Percentiles rank a stretch among this genome's conserved stretches.
phyloP scores from a whole-genome alignment of 2,797 vertebrate species.

The Cyprinodon diabolis region DNA sequence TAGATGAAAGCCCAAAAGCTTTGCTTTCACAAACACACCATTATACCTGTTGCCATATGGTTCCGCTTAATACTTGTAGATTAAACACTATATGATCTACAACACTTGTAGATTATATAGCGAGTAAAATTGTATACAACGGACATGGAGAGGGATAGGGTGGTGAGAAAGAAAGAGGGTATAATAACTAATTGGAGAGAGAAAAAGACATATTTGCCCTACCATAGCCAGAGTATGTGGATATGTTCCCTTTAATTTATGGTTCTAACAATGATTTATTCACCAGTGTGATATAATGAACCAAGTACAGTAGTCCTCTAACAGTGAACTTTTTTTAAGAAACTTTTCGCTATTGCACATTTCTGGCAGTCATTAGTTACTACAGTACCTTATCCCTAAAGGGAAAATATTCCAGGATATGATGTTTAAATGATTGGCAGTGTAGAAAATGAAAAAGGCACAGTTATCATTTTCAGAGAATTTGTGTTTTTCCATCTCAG shows the following conservation, averaged over 20 bases:
- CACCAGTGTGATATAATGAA: neutral
- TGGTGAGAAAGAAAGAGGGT: no score
- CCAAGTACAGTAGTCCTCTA: neutral
- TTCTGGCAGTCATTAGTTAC: neutral
- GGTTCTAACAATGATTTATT: neutral
- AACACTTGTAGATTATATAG: no score
- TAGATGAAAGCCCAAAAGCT: no score
- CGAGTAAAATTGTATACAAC: no score
- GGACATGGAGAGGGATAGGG: no score
- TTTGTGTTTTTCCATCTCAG: neutral
- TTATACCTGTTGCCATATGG: no score
- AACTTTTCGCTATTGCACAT: neutral
- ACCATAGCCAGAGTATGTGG: neutral
- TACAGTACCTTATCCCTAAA: neutral
- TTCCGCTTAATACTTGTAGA: no score
- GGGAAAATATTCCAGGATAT: neutral
- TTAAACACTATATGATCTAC: no score
- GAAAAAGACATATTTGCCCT: neutral
- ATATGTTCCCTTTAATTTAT: neutral
- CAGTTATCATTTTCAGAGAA: neutral
- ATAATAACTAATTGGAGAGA: no score
- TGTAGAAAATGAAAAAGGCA: neutral
- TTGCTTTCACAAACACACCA: no score
- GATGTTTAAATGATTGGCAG: neutral
- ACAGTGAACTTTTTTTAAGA: neutral